Conservation (phyloP, 2,113 vertebrate genomes). For the Melanerpes aurifrons region DNA sequence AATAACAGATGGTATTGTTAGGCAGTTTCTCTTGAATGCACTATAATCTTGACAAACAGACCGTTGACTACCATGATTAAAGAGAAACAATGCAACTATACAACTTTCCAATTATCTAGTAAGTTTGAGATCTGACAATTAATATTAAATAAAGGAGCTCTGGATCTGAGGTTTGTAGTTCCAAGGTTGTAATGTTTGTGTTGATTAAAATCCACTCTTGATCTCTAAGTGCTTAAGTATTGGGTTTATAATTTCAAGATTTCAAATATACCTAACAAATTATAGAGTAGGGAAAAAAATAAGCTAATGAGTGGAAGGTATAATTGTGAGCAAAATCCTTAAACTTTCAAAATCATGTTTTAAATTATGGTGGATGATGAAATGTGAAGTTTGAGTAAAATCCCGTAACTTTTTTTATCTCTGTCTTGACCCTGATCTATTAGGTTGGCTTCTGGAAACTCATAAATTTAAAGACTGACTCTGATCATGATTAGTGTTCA, state of each 20-base stretch:
- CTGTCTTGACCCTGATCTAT: neutral
- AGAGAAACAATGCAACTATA: neutral
- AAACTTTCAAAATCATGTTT: neutral
- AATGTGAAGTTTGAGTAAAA: neutral
- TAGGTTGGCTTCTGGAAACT: neutral
- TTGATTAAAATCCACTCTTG: neutral
- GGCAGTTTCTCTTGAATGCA: neutral
- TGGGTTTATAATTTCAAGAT: neutral
- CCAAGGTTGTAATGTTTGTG: neutral
- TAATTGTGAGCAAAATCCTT: neutral
- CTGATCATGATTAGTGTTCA: neutral
- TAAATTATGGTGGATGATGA: neutral
- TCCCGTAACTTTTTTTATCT: neutral
- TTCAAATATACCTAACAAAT: neutral
- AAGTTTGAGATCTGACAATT: neutral
- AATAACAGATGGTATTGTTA: neutral
- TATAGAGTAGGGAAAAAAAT: neutral
- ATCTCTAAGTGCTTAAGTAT: neutral
- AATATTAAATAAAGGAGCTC: neutral
- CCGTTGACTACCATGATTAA: neutral
- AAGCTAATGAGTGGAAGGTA: neutral
- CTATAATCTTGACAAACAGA: neutral
- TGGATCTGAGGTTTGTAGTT: neutral
- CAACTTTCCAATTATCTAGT: neutral
- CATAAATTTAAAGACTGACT: neutral